These are phyloP conservation scores for Sepiola atlantica DNA, from an alignment of 2,888 invertebrate genomes.

Conservation along the genomic window DNA sequence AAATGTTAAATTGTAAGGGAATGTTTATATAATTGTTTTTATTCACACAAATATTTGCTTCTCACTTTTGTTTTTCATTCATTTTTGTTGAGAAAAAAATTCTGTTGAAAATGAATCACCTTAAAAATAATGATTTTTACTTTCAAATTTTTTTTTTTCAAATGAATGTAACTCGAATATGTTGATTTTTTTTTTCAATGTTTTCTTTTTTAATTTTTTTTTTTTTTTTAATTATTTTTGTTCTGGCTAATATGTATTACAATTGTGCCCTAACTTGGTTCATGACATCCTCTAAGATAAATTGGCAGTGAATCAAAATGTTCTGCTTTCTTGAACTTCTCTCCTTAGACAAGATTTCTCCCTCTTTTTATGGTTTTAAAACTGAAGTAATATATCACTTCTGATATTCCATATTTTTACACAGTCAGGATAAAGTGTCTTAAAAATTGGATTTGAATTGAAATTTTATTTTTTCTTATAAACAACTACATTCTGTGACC, in stretches of 20 bases:
- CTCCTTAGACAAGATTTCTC: not conserved
- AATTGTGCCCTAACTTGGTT: not conserved
- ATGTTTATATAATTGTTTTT: slow-evolving; percentile 24
- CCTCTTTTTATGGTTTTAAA: not conserved
- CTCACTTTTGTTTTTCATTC: not conserved
- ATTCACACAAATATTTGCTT: not conserved
- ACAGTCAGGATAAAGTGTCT: not conserved
- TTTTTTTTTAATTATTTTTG: not conserved
- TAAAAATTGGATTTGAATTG: not conserved
- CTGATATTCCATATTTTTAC: not conserved
- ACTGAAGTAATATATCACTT: not conserved
- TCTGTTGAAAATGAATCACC: not conserved
- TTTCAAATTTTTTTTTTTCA: not conserved
- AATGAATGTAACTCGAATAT: not conserved
- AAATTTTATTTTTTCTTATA: not conserved
- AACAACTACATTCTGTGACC: not conserved
- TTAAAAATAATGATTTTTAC: not conserved
- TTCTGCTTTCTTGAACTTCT: not conserved
- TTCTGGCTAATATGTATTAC: not conserved
- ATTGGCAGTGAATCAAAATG: not conserved
- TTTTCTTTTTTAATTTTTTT: not conserved
- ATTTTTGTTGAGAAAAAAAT: not conserved
- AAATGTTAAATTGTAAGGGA: slow-evolving; percentile 38
- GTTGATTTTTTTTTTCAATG: too few species aligned
- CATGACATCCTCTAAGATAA: slow-evolving; percentile 4